Evolutionary conservation across 2,888 invertebrate species (phyloP).

Genomic region (Morpho achilles): DNA sequence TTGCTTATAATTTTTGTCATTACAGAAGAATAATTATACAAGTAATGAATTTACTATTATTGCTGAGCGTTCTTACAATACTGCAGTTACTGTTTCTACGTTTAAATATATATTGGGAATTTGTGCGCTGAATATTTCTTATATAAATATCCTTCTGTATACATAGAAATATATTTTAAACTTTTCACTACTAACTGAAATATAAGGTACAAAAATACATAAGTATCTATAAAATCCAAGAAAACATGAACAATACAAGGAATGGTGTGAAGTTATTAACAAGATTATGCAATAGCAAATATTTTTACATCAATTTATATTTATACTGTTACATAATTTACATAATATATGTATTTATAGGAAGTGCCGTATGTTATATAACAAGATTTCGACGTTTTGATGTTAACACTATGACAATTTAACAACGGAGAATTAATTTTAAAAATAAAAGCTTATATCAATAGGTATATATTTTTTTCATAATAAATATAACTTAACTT

Average conservation of each 20-base stretch:
- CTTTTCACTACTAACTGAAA: slow-evolving; percentile 28
- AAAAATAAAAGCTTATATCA: neutral
- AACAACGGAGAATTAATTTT: slow-evolving; percentile 6
- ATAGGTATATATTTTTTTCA: too few species aligned
- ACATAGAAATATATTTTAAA: slow-evolving; percentile 27
- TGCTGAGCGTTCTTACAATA: too few species aligned
- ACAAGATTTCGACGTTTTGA: slow-evolving; percentile 18
- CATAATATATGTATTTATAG: slow-evolving; percentile 24
- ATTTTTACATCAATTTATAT: slow-evolving; percentile 23
- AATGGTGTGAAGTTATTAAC: slow-evolving; percentile 52
- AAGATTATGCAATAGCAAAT: slow-evolving; percentile 32
- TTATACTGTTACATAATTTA: slow-evolving; percentile 24
- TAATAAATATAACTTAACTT: too few species aligned
- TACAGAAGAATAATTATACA: slow-evolving; percentile 26
- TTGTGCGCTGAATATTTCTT: slow-evolving; percentile 25
- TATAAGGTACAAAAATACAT: slow-evolving; percentile 35
- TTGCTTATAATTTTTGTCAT: slow-evolving; percentile 19
- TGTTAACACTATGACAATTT: slow-evolving; percentile 5
- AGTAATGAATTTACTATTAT: neutral
- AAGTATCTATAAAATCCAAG: slow-evolving; percentile 35
- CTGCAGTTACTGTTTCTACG: too few species aligned
- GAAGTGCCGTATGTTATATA: slow-evolving; percentile 24
- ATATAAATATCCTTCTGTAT: slow-evolving; percentile 27
- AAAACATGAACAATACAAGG: slow-evolving; percentile 46
- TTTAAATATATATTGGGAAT: slow-evolving; percentile 5